A percentile compares a stretch with the other conserved stretches of the same genome.
Evolutionary conservation across 2,888 invertebrate genomes (phyloP).

Genomic region (Sinhomidia bicolor): DNA sequence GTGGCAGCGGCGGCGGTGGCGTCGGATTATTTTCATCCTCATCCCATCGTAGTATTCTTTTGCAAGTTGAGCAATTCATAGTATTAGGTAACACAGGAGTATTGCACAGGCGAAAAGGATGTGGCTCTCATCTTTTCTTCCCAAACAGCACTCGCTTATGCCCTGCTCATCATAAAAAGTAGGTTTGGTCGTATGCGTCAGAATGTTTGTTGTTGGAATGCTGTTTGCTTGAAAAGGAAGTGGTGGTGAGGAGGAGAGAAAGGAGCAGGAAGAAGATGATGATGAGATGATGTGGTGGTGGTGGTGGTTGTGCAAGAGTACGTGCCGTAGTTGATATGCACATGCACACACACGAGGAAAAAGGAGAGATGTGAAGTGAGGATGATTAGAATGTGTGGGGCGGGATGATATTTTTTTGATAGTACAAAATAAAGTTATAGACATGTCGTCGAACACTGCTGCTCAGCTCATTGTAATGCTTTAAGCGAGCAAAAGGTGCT

Average conservation of each 20-base stretch:
- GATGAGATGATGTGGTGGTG: neutral
- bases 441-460: neutral
- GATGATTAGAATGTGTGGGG: neutral
- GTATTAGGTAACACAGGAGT: too few species aligned
- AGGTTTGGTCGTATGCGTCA: neutral
- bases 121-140: too few species aligned
- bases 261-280: neutral
- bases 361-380: neutral
- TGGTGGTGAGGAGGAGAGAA: neutral
- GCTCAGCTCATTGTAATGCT: neutral
- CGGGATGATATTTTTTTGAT: neutral
- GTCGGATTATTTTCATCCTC: too few species aligned
- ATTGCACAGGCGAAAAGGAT: too few species aligned
- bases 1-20: too few species aligned
- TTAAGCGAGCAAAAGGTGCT: neutral
- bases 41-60: too few species aligned
- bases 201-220: neutral
- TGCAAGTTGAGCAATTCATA: too few species aligned
- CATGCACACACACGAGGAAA: neutral
- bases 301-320: neutral
- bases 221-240: neutral
- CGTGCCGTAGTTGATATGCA: neutral
- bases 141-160: too few species aligned
- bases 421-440: neutral
- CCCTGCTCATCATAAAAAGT: too few species aligned